phyloP scores from a whole-genome alignment of 2,888 invertebrate genomes.

The Scaptomyza caliginosa region DNA sequence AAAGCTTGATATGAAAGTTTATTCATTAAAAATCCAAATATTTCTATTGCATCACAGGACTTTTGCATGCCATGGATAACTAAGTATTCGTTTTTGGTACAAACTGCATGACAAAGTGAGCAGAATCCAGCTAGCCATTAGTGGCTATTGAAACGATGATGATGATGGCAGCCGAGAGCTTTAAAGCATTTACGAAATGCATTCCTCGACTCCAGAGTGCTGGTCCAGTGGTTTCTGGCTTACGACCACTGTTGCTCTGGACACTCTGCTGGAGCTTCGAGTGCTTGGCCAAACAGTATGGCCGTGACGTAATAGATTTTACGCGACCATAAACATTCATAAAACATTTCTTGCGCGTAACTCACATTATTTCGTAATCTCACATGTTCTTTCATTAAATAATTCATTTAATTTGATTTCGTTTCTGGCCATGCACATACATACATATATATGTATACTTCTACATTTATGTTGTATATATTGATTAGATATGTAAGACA shows the following conservation, averaged over 20 bases:
- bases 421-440: slow-evolving; percentile 12
- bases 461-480: neutral
- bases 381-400: slow-evolving; percentile 74
- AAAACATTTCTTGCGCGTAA: slow-evolving; percentile 76
- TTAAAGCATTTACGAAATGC: slow-evolving; percentile 57
- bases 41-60: too few species aligned
- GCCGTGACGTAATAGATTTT: slow-evolving; percentile 79
- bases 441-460: neutral
- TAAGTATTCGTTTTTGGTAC: neutral
- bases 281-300: slow-evolving; percentile 19
- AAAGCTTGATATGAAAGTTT: neutral
- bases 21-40: too few species aligned
- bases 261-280: neutral
- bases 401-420: slow-evolving; percentile 79
- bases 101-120: neutral
- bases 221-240: slow-evolving; percentile 15
- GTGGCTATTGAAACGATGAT: slow-evolving; percentile 10
- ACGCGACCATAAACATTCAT: slow-evolving; percentile 79
- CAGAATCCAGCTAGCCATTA: neutral
- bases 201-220: slow-evolving; percentile 47
- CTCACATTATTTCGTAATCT: slow-evolving; percentile 78
- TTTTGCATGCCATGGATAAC: neutral
- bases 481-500: slow-evolving; percentile 39
- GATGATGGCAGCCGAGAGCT: neutral
- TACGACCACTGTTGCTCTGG: neutral